Percentiles rank a stretch among this genome's conserved stretches.
These are phyloP conservation scores for Eudyptes chrysolophus DNA, from an alignment of 2,113 vertebrate species.

Conservation along the genomic window DNA sequence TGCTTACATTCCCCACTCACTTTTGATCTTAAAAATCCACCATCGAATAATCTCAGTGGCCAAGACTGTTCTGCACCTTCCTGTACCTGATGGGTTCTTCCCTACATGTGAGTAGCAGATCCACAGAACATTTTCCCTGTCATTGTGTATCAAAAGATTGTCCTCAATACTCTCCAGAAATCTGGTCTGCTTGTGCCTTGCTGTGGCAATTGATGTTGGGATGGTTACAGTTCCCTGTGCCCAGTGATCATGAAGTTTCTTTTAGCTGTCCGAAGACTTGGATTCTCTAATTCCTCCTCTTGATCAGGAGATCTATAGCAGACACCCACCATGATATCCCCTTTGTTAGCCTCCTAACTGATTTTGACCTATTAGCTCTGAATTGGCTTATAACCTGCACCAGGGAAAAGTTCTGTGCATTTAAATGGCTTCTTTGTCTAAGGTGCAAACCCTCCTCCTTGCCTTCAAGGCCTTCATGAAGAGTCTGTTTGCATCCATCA, in stretches of 20 bases:
- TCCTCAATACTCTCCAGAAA: not conserved
- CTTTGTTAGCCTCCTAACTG: not conserved
- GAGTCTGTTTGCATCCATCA: not conserved
- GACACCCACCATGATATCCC: not conserved
- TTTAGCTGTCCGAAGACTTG: not conserved
- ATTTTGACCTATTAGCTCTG: not conserved
- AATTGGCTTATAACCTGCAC: not conserved
- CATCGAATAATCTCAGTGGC: not conserved
- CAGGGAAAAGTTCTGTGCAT: not conserved
- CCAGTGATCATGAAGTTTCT: not conserved
- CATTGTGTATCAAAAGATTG: not conserved
- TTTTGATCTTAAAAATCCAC: not conserved
- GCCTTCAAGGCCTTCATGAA: not conserved
- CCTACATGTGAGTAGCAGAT: not conserved
- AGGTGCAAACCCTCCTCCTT: not conserved
- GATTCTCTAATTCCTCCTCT: not conserved
- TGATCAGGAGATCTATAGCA: not conserved
- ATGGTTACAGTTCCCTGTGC: not conserved
- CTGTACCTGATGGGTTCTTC: rapidly evolving
- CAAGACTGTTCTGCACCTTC: not conserved
- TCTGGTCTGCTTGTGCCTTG: not conserved
- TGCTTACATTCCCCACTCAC: not conserved
- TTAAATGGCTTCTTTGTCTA: not conserved
- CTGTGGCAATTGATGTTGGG: not conserved
- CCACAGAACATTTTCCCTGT: not conserved